These are phyloP conservation scores for Caenorhabditis brenneri DNA, from an alignment of 1,140 invertebrate species.

Conservation along the genomic window DNA sequence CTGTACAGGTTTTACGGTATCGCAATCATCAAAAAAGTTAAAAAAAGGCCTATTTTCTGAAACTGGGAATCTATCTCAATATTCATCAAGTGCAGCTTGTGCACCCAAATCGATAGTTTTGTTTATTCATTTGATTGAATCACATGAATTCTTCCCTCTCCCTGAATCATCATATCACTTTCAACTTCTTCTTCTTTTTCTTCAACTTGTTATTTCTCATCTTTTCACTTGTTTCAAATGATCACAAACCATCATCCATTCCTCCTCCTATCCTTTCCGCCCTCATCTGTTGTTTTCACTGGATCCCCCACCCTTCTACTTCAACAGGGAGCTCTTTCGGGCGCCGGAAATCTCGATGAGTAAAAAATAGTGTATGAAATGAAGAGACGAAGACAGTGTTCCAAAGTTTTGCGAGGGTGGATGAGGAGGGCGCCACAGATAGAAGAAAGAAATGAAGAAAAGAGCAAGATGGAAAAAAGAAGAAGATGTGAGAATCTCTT, in stretches of 20 bases:
- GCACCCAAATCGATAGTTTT: too few species aligned
- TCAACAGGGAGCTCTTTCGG: background rate
- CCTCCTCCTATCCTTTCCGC: background rate
- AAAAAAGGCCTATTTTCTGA: too few species aligned
- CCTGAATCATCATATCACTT: too few species aligned
- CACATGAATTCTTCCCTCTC: too few species aligned
- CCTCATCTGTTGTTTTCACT: conserved; percentile 29
- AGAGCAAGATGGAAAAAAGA: background rate
- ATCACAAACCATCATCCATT: conserved; percentile 1
- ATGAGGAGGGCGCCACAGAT: background rate
- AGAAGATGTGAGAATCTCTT: background rate
- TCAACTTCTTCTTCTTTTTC: too few species aligned
- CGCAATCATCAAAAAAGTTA: too few species aligned
- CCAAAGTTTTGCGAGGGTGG: conserved; percentile 29
- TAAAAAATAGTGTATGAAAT: background rate
- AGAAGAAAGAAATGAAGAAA: background rate
- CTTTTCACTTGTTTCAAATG: background rate
- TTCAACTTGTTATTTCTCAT: background rate
- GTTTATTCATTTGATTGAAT: too few species aligned
- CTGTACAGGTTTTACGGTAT: too few species aligned
- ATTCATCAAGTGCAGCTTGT: too few species aligned
- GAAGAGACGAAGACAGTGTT: background rate
- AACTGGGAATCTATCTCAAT: too few species aligned
- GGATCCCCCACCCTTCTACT: too few species aligned
- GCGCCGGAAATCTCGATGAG: conserved; percentile 12